These are phyloP conservation scores for Drosophila colorata DNA, from an alignment of 2,888 invertebrate genomes.

Conservation along the genomic window DNA sequence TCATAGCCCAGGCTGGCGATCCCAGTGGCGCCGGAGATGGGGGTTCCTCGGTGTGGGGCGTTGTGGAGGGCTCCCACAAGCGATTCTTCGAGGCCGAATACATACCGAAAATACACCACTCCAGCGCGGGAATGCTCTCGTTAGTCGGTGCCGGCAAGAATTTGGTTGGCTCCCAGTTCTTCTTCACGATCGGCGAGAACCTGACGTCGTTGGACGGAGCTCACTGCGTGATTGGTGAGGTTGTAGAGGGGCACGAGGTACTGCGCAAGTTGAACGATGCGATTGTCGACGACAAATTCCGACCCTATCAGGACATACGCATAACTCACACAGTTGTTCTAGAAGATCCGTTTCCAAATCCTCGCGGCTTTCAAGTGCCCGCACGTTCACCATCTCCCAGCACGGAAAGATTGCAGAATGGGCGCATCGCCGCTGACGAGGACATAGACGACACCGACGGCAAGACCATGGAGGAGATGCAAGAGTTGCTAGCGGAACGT, in stretches of 20 bases:
- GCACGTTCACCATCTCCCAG: conserved; percentile 95
- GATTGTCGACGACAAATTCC: conserved; percentile 94
- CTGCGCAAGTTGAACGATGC: conserved; percentile 96
- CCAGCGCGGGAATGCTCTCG: conserved; percentile 93
- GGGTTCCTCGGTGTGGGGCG: conserved; percentile 95
- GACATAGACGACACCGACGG: conserved; percentile 95
- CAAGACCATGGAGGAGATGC: conserved; percentile 92
- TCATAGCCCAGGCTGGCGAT: conserved; percentile 99
- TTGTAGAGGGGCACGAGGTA: conserved; percentile 93
- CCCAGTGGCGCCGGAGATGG: conserved; percentile 96
- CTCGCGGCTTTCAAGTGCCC: conserved; percentile 91
- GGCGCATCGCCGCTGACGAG: conserved; percentile 96
- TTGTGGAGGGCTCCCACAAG: conserved; percentile 94
- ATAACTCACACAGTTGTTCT: conserved; percentile 98
- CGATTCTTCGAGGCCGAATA: conserved; percentile 96
- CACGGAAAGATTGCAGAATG: conserved; percentile 92
- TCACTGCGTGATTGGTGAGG: conserved; percentile 98
- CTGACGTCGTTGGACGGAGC: conserved; percentile 95
- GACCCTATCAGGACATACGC: conserved; percentile 97
- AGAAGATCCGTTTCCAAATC: conserved; percentile 98
- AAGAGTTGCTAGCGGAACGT: conserved; percentile 94
- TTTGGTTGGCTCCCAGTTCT: conserved; percentile 97
- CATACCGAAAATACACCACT: conserved; percentile 96
- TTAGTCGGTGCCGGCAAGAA: conserved; percentile 97
- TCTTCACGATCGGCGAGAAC: conserved; percentile 95